Evolutionary conservation across 2,113 vertebrate species (phyloP).

Genomic region (Scomber scombrus): DNA sequence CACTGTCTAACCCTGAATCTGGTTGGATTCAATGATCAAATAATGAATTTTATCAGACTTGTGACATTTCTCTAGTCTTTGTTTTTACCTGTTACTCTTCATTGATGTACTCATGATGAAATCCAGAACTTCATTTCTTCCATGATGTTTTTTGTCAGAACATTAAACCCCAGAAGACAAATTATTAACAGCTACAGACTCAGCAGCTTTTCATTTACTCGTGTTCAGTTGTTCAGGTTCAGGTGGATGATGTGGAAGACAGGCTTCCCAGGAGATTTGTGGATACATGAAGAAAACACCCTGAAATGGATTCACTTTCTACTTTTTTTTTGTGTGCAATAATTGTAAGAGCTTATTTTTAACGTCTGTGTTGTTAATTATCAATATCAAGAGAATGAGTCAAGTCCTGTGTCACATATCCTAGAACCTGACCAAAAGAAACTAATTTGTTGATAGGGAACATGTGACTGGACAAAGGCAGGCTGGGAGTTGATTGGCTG

Average conservation of each 20-base stretch:
- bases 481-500: too few relatives aligned
- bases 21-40: not conserved
- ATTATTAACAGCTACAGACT: constrained; percentile 6
- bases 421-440: too few relatives aligned
- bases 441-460: too few relatives aligned
- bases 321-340: not conserved
- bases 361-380: not conserved
- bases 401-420: too few relatives aligned
- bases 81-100: not conserved
- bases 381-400: too few relatives aligned
- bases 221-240: not conserved
- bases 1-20: not conserved
- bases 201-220: constrained; percentile 3
- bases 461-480: too few relatives aligned
- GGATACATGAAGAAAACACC: not conserved
- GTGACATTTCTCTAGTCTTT: not conserved
- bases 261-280: not conserved
- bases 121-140: not conserved
- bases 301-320: not conserved
- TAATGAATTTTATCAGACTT: not conserved
- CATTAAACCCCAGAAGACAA: constrained; percentile 15
- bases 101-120: too few relatives aligned
- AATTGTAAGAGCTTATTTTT: not conserved
- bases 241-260: not conserved
- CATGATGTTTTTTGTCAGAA: constrained; percentile 21